Conservation (phyloP, 2,797 vertebrate species). For the Atherinosoma microstoma region DNA sequence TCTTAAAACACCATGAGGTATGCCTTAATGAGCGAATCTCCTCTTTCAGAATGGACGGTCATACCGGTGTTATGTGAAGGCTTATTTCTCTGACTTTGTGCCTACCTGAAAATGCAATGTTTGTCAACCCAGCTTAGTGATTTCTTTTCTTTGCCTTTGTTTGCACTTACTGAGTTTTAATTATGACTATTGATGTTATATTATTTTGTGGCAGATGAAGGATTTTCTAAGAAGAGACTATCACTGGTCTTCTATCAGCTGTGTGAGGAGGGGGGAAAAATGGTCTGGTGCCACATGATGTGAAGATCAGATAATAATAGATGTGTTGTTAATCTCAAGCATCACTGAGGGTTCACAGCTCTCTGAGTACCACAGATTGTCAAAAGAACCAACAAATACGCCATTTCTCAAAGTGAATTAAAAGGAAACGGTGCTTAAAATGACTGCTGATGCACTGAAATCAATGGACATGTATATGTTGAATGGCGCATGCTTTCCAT, state of each 20-base stretch:
- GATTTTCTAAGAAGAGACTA: slow-evolving; percentile 50
- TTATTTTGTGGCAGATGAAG: slow-evolving; percentile 50
- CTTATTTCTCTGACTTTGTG: slow-evolving; percentile 76
- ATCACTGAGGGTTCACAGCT: slow-evolving; percentile 42
- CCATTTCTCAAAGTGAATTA: slow-evolving; percentile 65
- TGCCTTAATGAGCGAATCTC: slow-evolving; percentile 77
- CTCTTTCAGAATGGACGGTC: slow-evolving; percentile 62
- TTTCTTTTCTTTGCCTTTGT: slow-evolving; percentile 66
- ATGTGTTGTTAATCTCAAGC: slow-evolving; percentile 61
- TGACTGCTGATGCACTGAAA: slow-evolving; percentile 57
- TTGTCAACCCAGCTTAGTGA: slow-evolving; percentile 64
- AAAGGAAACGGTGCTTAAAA: slow-evolving; percentile 63
- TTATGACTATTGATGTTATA: neutral
- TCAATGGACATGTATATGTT: slow-evolving; percentile 51
- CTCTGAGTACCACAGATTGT: slow-evolving; percentile 52
- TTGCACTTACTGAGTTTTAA: slow-evolving; percentile 55
- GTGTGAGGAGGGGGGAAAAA: slow-evolving; percentile 32
- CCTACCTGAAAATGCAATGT: slow-evolving; percentile 78
- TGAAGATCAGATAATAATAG: slow-evolving; percentile 44
- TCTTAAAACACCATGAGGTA: slow-evolving; percentile 77
- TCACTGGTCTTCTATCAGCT: slow-evolving; percentile 48
- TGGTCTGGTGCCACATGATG: slow-evolving; percentile 44
- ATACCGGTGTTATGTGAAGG: slow-evolving; percentile 64
- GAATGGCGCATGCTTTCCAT: slow-evolving; percentile 37
- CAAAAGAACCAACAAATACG: slow-evolving; percentile 51